Base-by-base conservation (phyloP, 2,113 vertebrate species). In the Anoplopoma fimbria region DNA sequence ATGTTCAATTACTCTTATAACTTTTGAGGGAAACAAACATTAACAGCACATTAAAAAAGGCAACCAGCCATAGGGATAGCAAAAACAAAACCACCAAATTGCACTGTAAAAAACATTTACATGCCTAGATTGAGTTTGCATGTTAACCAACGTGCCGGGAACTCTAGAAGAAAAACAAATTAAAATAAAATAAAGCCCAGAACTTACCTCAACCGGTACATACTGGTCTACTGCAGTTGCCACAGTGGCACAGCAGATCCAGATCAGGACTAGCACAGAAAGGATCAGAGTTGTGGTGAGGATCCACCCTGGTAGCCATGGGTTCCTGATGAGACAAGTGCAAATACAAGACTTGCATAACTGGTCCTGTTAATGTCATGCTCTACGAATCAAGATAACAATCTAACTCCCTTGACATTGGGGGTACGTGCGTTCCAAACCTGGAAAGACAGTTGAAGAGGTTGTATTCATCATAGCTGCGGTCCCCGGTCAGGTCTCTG, bases 201-300 rank as follows among this genome's bases (percentile, higher is more conserved):
- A 8, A 57, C 84, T 45, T n/a, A 99, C 98, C 96, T 99, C 98
- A 67, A 95, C 94, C 23, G 98, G 97, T 55, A 98, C 96, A 77
- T 99, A 98, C 60, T 99, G 98, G 83, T 99, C 97, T 3, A 97
- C 96, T 75, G 98, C 98, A 21, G 98, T 99, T n/a, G 97, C 98
- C 85, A 99, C 96, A 29, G 98, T 98, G 0, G 97, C 97, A 83
- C 98, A 99, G 89, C 98, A 99, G 88, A 99, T 99, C 98, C 98
- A 99, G 78, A 99, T 97, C 69, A 99, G 93, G 25, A 99, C 98
- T 92, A 98, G 84, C 75, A 98, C 96, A 0, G 98, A 99, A 57
- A 99, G 95, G 80, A 99, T 87, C 0, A 99, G 94, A 0, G 98
- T 99, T 51, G 95, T 97, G 36, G 97, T 98, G 65, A 99, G 94